Conservation (phyloP, 2,113 vertebrate genomes). For the Gopherus evgoodei region DNA sequence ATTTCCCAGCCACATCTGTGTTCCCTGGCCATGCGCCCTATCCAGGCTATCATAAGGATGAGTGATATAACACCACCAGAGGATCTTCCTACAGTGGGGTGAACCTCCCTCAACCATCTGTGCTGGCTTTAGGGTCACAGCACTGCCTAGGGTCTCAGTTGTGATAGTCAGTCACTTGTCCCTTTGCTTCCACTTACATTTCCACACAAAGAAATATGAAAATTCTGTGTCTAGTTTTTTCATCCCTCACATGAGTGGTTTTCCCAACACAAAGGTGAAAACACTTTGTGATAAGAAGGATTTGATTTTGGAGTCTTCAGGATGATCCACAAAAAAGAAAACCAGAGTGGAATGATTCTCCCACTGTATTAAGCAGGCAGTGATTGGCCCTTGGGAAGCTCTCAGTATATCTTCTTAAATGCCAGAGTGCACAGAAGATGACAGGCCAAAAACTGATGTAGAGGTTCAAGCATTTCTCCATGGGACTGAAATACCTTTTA, state of each 20-base stretch:
- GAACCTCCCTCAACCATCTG: not conserved
- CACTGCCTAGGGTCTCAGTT: not conserved
- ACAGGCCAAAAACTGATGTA: not conserved
- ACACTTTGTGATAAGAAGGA: not conserved
- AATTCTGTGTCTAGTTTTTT: not conserved
- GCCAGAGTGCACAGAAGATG: not conserved
- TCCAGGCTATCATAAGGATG: not conserved
- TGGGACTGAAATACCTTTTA: not conserved
- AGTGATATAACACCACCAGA: not conserved
- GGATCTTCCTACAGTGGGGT: fast-evolving
- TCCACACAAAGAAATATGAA: not conserved
- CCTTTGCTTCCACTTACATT: not conserved
- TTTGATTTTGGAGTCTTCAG: not conserved
- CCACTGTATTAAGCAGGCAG: not conserved
- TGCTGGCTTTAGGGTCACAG: not conserved
- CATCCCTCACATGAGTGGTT: not conserved
- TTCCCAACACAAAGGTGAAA: not conserved
- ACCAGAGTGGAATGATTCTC: not conserved
- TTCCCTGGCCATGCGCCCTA: too few relatives aligned
- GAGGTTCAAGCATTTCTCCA: not conserved
- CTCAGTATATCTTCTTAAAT: not conserved
- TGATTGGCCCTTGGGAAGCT: not conserved
- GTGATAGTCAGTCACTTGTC: not conserved
- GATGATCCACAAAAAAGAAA: not conserved
- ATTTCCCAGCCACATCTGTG: not conserved